These are phyloP conservation scores for Formica exsecta DNA, from an alignment of 1,140 invertebrate species.

Conservation along the genomic window DNA sequence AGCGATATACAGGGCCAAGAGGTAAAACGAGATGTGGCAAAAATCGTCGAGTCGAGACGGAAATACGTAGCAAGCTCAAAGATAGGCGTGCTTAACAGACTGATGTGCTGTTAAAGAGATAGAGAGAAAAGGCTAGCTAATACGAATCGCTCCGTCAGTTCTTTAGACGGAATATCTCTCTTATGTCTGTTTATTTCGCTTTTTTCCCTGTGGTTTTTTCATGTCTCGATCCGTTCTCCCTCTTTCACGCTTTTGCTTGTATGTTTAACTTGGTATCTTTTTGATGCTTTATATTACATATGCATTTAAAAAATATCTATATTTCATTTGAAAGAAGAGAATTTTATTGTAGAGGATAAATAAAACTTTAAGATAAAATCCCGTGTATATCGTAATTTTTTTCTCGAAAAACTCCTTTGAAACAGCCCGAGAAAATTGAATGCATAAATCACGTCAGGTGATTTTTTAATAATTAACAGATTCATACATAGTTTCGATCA, in stretches of 20 bases:
- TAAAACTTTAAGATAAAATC: not conserved
- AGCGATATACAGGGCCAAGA: constrained; percentile 33
- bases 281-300: constrained; percentile 1
- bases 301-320: not conserved
- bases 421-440: not conserved
- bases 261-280: not conserved
- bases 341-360: not conserved
- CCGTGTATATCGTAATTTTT: not conserved
- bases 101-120: constrained; percentile 51
- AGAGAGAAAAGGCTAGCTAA: constrained; percentile 69
- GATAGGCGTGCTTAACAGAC: constrained; percentile 68
- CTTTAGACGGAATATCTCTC: constrained; percentile 67
- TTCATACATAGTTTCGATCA: not conserved
- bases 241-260: not conserved
- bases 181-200: constrained; percentile 43
- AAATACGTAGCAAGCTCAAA: constrained; percentile 62
- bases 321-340: not conserved
- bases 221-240: not conserved
- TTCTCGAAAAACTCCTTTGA: not conserved
- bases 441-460: not conserved
- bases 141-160: constrained; percentile 68
- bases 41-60: constrained; percentile 39
- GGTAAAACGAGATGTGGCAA: constrained; percentile 9
- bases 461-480: not conserved
- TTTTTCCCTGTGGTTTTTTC: constrained; percentile 10